Percentiles rank a stretch among this genome's conserved stretches.
Evolutionary conservation across 2,113 vertebrate genomes (phyloP).

Genomic region (Sus scrofa): DNA sequence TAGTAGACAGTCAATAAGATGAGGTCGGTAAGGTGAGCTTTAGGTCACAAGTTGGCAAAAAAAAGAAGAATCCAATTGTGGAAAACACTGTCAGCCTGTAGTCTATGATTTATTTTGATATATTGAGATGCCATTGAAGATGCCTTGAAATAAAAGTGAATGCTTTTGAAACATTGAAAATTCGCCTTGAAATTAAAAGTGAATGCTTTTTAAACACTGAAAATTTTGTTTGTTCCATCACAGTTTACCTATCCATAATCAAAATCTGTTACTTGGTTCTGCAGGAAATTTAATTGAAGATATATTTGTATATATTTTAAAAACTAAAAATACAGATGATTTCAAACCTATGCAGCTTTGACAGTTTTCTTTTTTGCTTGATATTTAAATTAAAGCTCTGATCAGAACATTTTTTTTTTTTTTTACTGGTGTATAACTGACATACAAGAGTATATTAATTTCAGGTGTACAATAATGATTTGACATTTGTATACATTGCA

Average conservation of each 20-base stretch:
- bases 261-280: slow-evolving; percentile 10
- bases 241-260: neutral
- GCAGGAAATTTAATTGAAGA: neutral
- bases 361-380: neutral
- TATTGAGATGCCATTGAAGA: neutral
- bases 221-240: neutral
- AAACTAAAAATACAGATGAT: slow-evolving; percentile 39
- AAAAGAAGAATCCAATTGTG: neutral
- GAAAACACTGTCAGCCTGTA: neutral
- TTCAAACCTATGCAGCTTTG: neutral
- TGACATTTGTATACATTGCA: neutral
- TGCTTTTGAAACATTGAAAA: neutral
- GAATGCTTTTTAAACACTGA: neutral
- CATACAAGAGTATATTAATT: neutral
- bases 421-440: neutral
- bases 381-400: slow-evolving; percentile 47
- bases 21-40: neutral
- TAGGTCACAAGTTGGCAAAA: neutral
- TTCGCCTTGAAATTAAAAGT: neutral
- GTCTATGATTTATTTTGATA: neutral
- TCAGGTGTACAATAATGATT: neutral
- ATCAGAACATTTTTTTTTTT: neutral
- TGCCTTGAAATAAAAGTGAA: slow-evolving; percentile 32
- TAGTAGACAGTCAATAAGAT: neutral
- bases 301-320: slow-evolving; percentile 38